These are phyloP conservation scores for Eospalax fontanierii DNA, from an alignment of 2,797 vertebrate species.

Conservation along the genomic window DNA sequence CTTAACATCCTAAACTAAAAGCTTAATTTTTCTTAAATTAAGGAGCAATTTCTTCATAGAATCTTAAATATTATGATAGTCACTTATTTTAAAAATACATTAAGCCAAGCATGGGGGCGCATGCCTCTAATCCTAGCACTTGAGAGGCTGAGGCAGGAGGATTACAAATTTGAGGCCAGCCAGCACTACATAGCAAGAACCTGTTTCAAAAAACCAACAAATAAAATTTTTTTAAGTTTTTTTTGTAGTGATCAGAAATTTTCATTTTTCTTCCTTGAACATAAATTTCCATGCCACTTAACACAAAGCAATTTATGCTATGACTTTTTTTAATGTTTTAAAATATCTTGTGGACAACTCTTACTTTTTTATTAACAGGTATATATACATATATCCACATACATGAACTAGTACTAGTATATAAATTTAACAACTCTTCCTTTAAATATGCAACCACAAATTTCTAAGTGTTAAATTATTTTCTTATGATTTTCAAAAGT, in stretches of 20 bases:
- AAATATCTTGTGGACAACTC: constrained; percentile 41
- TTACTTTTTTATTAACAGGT: constrained; percentile 39
- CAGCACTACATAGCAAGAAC: neutral
- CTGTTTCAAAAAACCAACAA: neutral
- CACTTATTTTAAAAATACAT: neutral
- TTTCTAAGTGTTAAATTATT: constrained; percentile 34
- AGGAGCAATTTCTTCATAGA: neutral
- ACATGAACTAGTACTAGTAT: neutral
- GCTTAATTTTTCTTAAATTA: neutral
- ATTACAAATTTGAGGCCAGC: neutral
- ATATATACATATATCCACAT: neutral
- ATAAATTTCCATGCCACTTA: constrained; percentile 47
- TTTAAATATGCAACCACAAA: constrained; percentile 40
- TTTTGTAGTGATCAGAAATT: constrained; percentile 53
- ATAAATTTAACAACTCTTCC: constrained; percentile 24
- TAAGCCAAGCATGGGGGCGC: neutral
- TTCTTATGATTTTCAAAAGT: constrained; percentile 67
- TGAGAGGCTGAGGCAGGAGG: neutral
- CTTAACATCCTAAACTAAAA: constrained; percentile 58
- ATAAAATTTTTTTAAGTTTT: neutral
- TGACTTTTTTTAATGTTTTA: constrained; percentile 28
- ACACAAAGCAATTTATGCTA: constrained; percentile 8
- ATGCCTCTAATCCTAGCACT: no score
- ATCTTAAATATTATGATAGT: constrained; percentile 55
- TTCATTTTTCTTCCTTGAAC: constrained; percentile 16